Percentiles rank a stretch among this genome's conserved stretches.
Evolutionary conservation across 1,140 invertebrate species (phyloP).

Genomic region (Drosophila grimshawi): DNA sequence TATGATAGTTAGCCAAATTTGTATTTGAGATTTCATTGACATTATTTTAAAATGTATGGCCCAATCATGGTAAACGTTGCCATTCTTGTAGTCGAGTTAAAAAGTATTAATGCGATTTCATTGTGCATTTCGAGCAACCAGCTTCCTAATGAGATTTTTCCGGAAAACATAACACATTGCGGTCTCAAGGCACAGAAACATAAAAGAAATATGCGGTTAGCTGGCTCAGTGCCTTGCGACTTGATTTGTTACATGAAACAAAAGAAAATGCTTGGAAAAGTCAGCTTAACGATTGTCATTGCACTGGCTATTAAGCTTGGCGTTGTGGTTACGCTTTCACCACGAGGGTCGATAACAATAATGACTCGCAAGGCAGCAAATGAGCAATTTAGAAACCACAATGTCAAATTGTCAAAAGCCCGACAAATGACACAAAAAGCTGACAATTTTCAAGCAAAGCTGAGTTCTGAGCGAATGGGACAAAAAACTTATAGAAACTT

Average conservation of each 20-base stretch:
- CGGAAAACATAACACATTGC: slow-evolving; percentile 19
- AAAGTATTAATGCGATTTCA: slow-evolving; percentile 1
- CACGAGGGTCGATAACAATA: slow-evolving; percentile 9
- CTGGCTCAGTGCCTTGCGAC: slow-evolving; percentile 5
- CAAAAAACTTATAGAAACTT: too few relatives aligned
- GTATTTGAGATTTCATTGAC: too few relatives aligned
- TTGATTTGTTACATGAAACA: slow-evolving; percentile 43
- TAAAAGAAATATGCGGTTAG: slow-evolving; percentile 22
- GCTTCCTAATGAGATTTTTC: slow-evolving; percentile 37
- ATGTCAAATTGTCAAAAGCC: slow-evolving; percentile 41
- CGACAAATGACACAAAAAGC: slow-evolving; percentile 13
- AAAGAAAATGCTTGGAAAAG: neutral
- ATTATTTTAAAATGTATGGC: too few relatives aligned
- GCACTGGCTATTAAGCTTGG: slow-evolving; percentile 65
- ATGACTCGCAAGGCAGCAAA: slow-evolving; percentile 39
- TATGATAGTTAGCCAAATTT: too few relatives aligned
- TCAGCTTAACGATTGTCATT: slow-evolving; percentile 39
- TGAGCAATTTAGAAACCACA: slow-evolving; percentile 75
- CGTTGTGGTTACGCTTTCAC: slow-evolving; percentile 33
- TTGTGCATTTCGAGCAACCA: slow-evolving; percentile 15
- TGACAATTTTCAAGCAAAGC: slow-evolving; percentile 12
- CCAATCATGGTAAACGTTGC: too few relatives aligned
- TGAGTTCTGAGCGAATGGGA: neutral
- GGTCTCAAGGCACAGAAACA: neutral
- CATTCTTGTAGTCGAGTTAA: too few relatives aligned